Conservation (phyloP, 2,113 vertebrate species). For the Rhinopithecus roxellana region DNA sequence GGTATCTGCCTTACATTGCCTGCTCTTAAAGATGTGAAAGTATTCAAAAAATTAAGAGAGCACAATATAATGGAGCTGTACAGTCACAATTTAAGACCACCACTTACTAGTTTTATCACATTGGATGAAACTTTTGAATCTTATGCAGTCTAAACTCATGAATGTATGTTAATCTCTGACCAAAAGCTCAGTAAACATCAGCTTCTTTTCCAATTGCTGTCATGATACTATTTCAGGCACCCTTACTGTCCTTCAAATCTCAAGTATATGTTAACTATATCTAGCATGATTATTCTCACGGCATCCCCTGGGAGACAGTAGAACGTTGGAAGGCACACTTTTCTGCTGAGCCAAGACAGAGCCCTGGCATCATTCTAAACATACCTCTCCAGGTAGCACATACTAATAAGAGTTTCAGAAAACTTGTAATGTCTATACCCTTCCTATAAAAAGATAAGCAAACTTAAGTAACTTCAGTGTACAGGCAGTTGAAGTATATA, state of each 20-base stretch:
- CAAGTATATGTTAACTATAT: background rate
- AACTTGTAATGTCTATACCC: background rate
- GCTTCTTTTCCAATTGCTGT: background rate
- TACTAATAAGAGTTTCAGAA: background rate
- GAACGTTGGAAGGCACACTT: background rate
- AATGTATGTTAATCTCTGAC: background rate
- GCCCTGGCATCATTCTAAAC: background rate
- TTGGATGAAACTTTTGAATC: background rate
- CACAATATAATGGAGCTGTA: background rate
- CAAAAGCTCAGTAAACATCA: background rate
- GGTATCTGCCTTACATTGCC: background rate
- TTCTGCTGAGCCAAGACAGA: background rate
- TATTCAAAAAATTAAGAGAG: background rate
- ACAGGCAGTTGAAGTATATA: background rate
- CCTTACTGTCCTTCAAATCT: background rate
- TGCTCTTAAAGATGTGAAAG: background rate
- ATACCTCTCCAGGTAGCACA: background rate
- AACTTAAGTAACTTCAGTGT: constrained; percentile 4
- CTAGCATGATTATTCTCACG: background rate
- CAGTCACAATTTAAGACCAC: background rate
- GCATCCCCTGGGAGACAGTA: background rate
- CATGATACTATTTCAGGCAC: background rate
- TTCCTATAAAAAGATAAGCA: background rate
- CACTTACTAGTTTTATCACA: background rate
- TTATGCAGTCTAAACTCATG: background rate